Evolutionary conservation across 2,888 invertebrate species (phyloP).

Genomic region (Amphipoea lucens): DNA sequence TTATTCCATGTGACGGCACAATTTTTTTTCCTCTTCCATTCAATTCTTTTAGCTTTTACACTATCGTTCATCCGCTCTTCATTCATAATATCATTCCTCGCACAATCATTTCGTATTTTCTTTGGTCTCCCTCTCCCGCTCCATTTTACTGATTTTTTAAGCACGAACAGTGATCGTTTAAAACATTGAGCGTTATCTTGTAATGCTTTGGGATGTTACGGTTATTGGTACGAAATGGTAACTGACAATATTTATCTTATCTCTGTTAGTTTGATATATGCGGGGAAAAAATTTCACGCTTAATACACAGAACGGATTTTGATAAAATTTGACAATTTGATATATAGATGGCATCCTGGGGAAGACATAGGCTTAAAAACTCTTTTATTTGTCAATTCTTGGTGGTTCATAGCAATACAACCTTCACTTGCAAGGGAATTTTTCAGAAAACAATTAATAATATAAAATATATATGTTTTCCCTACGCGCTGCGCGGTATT

Average conservation of each 20-base stretch:
- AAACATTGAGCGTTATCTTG: no score
- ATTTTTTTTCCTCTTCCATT: background rate
- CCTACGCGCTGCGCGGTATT: background rate
- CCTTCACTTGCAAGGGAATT: no score
- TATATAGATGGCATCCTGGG: no score
- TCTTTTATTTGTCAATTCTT: no score
- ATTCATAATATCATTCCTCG: background rate
- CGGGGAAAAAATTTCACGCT: background rate
- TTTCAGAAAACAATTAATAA: no score
- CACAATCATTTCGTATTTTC: background rate
- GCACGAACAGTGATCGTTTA: background rate
- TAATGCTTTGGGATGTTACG: no score
- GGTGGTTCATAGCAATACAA: no score
- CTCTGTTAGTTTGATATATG: background rate
- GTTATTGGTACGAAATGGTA: background rate
- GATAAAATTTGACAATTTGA: no score
- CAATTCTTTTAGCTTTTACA: no score
- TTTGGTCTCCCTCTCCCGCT: background rate
- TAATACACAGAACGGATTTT: no score
- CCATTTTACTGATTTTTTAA: background rate
- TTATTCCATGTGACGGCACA: no score
- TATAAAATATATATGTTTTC: background rate
- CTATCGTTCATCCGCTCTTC: background rate
- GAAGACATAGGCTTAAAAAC: no score
- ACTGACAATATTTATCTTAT: background rate